A percentile compares a stretch with the other conserved stretches of the same genome.
These are phyloP conservation scores for Temnothorax longispinosus DNA, from an alignment of 1,140 invertebrate species.

Conservation along the genomic window DNA sequence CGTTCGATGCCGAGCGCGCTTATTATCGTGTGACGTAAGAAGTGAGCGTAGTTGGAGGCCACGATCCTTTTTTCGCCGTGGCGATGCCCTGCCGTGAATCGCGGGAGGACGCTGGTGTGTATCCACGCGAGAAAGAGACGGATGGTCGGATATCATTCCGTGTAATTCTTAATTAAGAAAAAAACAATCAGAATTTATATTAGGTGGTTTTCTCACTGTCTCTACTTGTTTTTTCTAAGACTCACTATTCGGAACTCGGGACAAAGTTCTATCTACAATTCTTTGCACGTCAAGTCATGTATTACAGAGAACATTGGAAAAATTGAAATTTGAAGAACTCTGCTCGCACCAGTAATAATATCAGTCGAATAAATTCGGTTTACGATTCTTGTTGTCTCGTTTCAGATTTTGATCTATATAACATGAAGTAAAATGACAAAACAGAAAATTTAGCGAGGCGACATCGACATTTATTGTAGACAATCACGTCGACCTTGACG, in stretches of 20 bases:
- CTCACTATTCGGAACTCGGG: background rate
- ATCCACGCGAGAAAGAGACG: background rate
- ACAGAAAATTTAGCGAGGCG: background rate
- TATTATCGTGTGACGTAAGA: constrained; percentile 67
- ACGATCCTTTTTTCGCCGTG: constrained; percentile 42
- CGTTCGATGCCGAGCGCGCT: constrained; percentile 47
- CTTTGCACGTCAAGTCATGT: background rate
- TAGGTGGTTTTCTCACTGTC: background rate
- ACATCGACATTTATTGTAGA: background rate
- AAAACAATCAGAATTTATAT: background rate
- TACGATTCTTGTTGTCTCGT: background rate
- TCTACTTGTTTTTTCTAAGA: background rate
- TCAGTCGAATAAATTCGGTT: background rate
- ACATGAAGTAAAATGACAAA: background rate
- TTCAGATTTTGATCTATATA: background rate
- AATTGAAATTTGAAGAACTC: background rate
- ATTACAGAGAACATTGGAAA: background rate
- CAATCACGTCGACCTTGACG: background rate
- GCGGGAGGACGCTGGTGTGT: constrained; percentile 19
- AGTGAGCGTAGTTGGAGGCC: constrained; percentile 63
- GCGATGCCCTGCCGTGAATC: constrained; percentile 39
- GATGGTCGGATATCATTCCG: background rate
- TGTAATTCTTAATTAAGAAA: background rate
- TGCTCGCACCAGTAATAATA: background rate
- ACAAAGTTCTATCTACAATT: background rate